These are phyloP conservation scores for Thinocorus orbignyianus DNA, from an alignment of 2,113 vertebrate species.

Conservation along the genomic window DNA sequence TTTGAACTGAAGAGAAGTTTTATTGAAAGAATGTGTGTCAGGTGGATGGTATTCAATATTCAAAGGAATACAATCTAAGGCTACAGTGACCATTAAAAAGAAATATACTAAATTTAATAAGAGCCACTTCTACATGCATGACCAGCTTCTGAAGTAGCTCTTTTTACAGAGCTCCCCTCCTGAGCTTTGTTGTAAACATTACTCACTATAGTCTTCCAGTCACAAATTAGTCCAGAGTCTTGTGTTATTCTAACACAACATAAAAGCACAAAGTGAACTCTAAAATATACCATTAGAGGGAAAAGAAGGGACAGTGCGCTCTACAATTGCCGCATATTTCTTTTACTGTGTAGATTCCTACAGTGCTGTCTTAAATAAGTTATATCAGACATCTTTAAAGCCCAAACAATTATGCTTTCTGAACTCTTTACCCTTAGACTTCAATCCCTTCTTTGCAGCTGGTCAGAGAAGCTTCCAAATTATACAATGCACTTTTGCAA, in stretches of 20 bases:
- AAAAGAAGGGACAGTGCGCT: fast-evolving
- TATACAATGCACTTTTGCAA: neutral
- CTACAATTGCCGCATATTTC: neutral
- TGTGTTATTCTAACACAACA: neutral
- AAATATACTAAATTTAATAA: neutral
- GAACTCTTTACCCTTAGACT: neutral
- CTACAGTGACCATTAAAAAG: neutral
- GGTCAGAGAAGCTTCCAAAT: neutral
- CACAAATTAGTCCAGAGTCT: neutral
- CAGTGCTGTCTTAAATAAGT: neutral
- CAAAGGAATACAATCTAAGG: neutral
- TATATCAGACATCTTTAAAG: neutral
- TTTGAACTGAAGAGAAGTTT: neutral
- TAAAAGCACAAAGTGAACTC: neutral
- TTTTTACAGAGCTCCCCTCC: neutral
- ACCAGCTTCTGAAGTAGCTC: neutral
- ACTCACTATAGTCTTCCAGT: neutral
- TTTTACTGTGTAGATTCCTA: neutral
- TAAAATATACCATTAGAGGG: neutral
- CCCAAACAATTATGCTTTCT: neutral
- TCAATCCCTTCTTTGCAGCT: neutral
- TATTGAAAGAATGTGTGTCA: neutral
- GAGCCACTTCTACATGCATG: neutral
- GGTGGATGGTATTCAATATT: neutral
- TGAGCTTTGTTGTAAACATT: neutral